These are phyloP conservation scores for Aleiodes alternator DNA, from an alignment of 2,888 invertebrate genomes.

Conservation along the genomic window DNA sequence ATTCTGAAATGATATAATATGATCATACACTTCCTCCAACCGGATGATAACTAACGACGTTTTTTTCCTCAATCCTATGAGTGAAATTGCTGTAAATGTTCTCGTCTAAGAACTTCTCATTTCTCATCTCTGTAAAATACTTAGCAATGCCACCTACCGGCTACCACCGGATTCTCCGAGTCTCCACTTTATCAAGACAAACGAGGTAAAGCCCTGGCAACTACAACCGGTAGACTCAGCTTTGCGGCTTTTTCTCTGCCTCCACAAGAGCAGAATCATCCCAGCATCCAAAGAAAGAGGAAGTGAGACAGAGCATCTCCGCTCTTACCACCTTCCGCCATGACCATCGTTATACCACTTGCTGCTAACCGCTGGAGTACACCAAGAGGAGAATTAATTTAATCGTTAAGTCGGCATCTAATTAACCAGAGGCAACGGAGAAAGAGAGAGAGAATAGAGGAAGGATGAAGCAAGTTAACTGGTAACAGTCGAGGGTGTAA, in stretches of 20 bases:
- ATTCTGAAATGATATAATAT: too few relatives aligned
- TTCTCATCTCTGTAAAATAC: background rate
- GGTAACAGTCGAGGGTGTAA: constrained; percentile 53
- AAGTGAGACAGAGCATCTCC: constrained; percentile 37
- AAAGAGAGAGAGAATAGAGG: constrained; percentile 35
- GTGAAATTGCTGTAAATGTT: too few relatives aligned
- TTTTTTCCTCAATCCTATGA: too few relatives aligned
- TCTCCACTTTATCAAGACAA: constrained; percentile 52
- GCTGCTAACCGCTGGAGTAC: constrained; percentile 35
- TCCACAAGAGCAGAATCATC: too few relatives aligned
- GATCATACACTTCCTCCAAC: too few relatives aligned
- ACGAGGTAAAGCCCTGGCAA: constrained; percentile 36
- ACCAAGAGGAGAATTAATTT: constrained; percentile 58
- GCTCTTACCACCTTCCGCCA: constrained; percentile 52
- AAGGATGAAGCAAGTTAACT: constrained; percentile 29
- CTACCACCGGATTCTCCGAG: constrained; percentile 11
- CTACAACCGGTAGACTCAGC: background rate
- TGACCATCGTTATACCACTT: constrained; percentile 18
- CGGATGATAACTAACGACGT: too few relatives aligned
- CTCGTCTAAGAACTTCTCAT: background rate
- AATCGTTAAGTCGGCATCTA: constrained; percentile 60
- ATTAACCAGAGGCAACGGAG: constrained; percentile 54
- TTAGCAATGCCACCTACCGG: background rate
- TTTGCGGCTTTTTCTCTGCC: background rate
- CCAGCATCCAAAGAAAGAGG: background rate